A percentile compares a stretch with the other conserved stretches of the same genome.
phyloP scores from a whole-genome alignment of 1,140 invertebrate species.

The Holcopasites calliopsidis region DNA sequence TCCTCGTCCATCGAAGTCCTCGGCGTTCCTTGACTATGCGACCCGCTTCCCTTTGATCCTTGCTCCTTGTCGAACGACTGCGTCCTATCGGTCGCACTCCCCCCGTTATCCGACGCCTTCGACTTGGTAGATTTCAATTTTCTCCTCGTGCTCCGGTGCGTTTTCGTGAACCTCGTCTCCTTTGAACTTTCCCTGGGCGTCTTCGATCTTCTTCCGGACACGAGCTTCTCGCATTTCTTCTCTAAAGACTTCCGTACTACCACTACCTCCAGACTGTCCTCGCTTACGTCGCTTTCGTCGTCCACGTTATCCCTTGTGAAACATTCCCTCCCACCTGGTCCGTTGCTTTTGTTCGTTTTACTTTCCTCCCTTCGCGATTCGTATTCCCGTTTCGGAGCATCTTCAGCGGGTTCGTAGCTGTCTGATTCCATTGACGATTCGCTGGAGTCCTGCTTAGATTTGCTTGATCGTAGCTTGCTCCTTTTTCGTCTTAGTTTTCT shows the following conservation, averaged over 20 bases:
- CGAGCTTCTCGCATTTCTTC: constrained; percentile 72
- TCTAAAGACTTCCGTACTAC: constrained; percentile 72
- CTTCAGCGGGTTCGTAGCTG: constrained; percentile 15
- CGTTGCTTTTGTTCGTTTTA: constrained; percentile 32
- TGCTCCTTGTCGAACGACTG: constrained; percentile 30
- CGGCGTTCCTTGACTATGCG: background rate
- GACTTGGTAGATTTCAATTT: constrained; percentile 36
- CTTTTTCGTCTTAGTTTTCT: constrained; percentile 43
- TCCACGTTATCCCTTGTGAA: background rate
- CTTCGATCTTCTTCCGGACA: constrained; percentile 69
- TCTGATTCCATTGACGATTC: constrained; percentile 66
- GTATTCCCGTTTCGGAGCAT: background rate
- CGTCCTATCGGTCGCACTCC: constrained; percentile 13
- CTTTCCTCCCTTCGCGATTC: background rate
- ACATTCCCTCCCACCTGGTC: constrained; percentile 11
- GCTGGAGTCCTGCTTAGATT: constrained; percentile 60
- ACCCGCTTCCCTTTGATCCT: background rate
- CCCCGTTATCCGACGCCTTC: constrained; percentile 31
- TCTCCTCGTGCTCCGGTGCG: constrained; percentile 53
- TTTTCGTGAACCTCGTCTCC: constrained; percentile 59
- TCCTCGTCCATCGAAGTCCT: constrained; percentile 37
- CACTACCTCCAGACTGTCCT: constrained; percentile 76
- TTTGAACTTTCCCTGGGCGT: constrained; percentile 66
- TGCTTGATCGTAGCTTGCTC: constrained; percentile 50
- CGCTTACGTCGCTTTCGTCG: constrained; percentile 71